Conservation (phyloP, 2,113 vertebrate species). For the Limnothrissa miodon region DNA sequence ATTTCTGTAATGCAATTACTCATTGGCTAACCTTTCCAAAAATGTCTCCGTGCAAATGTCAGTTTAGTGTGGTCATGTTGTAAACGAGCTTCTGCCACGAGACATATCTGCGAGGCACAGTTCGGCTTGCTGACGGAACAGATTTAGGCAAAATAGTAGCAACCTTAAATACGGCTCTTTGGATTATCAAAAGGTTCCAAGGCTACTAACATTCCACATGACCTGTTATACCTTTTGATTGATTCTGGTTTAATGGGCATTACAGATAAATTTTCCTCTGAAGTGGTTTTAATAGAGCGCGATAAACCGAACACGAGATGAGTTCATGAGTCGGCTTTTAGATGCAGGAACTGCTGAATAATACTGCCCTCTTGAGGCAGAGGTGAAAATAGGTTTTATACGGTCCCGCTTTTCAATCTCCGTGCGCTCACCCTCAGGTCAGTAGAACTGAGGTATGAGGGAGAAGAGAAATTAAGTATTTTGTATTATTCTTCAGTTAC, state of each 20-base stretch:
- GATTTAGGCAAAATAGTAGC: not conserved
- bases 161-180: not conserved
- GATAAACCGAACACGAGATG: not conserved
- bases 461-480: not conserved
- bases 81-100: not conserved
- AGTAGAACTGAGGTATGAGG: not conserved
- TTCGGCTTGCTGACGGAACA: not conserved
- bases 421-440: not conserved
- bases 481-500: not conserved
- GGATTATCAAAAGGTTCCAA: not conserved
- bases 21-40: constrained; percentile 21
- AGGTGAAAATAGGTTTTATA: not conserved
- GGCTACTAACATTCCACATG: not conserved
- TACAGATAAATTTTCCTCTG: constrained; percentile 6
- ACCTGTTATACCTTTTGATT: not conserved
- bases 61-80: not conserved
- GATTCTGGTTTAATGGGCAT: constrained; percentile 1
- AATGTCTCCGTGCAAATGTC: constrained; percentile 22
- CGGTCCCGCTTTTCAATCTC: not conserved
- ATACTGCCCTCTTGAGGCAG: not conserved
- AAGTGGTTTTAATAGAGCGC: constrained; percentile 2
- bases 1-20: constrained; percentile 29
- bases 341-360: not conserved
- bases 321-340: not conserved
- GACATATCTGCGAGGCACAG: not conserved